Evolutionary conservation across 2,888 invertebrate genomes (phyloP).

Genomic region (Dione vanillae): DNA sequence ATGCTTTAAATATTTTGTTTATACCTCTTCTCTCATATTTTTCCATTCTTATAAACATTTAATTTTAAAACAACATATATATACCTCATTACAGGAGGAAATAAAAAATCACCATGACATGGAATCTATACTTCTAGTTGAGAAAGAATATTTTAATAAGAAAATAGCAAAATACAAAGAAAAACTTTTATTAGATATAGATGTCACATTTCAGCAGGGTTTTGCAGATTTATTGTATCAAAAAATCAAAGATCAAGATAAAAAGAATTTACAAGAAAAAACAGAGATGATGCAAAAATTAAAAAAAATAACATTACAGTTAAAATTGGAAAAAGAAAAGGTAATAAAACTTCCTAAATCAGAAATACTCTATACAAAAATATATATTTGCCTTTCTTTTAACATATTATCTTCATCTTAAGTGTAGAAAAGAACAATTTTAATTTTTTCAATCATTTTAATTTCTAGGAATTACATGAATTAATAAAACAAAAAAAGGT

Average conservation of each 20-base stretch:
- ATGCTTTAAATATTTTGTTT: too few species aligned
- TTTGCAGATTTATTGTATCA: constrained; percentile 76
- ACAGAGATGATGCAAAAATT: constrained; percentile 68
- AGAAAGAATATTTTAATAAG: constrained; percentile 75
- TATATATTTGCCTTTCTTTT: too few species aligned
- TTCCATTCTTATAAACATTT: too few species aligned
- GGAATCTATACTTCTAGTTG: constrained; percentile 72
- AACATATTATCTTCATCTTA: too few species aligned
- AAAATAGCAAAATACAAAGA: constrained; percentile 78
- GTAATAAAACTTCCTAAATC: constrained; percentile 50
- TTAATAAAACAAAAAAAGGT: constrained; percentile 66
- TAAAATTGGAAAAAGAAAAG: constrained; percentile 75
- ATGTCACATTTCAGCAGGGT: constrained; percentile 81
- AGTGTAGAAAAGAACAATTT: neutral
- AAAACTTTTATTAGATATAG: constrained; percentile 77
- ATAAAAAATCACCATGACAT: constrained; percentile 70
- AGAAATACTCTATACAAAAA: too few species aligned
- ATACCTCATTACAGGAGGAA: constrained; percentile 62
- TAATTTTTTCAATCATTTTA: neutral
- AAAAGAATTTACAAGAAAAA: constrained; percentile 73
- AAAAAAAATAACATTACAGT: constrained; percentile 69
- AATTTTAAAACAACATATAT: too few species aligned
- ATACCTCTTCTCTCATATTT: too few species aligned
- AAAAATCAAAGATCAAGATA: constrained; percentile 77
- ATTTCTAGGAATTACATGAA: constrained; percentile 66